Base-by-base conservation (phyloP, 2,888 invertebrate genomes). In the Mylabris sibirica region DNA sequence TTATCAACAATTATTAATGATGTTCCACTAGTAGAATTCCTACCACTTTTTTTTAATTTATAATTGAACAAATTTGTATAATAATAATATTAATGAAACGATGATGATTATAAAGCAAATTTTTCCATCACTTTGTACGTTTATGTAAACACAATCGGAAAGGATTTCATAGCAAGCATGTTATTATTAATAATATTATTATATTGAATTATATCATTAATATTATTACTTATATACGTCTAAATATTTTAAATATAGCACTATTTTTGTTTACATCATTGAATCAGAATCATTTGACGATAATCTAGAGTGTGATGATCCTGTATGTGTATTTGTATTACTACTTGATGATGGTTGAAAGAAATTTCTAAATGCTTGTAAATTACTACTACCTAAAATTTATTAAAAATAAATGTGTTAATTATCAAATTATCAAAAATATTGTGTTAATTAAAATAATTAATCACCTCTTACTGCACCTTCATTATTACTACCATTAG, bases 261-360 rank as follows among this genome's bases (percentile, higher is more conserved):
- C 61, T 68, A 67, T 66, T 41, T 64, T 41, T 64, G 49, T 60
- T 76, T 76, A 78, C 74, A 78, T 75, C 65, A 73, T 70, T 60
- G 76, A 76, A 72, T 78, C 77, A 63, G 74, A 75, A 64, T 76
- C 62, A 53, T 69, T 65, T 24, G 66, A 73, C 49, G 73, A 72
- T 57, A 72, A 76, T 68, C 76, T 76, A 60, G 74, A 63, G 59
- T 65, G 74, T 59, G 72, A 71, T 22, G 75, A 64, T 59, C 76
- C 75, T 11, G 72, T 30, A 30, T 30, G 71, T 17, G 74, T 72
- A 67, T 64, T 73, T 62, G 77, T 22, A 53, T 53, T 74, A 74
- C 74, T 75, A 64, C 71, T 69, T 66, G 73, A 67, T 66, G 73
- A 67, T 12, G 75, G 69, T 67, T 73, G 74, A 65, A 77, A 71